These are phyloP conservation scores for Synanthedon formicaeformis DNA, from an alignment of 2,888 invertebrate genomes.

Conservation along the genomic window DNA sequence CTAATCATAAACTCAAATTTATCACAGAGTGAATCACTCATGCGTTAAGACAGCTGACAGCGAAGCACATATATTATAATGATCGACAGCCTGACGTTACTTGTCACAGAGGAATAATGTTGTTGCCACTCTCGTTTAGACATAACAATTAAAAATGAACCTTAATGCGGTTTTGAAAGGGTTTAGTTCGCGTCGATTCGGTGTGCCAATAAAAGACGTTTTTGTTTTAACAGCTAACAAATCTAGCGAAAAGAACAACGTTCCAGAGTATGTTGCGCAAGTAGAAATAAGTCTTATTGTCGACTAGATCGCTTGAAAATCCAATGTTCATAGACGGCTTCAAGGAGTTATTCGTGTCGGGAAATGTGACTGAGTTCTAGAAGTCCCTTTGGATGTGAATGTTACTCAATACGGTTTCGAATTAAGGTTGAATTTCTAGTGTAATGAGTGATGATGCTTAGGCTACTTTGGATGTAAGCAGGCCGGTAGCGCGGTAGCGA, in stretches of 20 bases:
- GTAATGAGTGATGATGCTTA: slow-evolving; percentile 17
- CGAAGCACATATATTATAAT: slow-evolving; percentile 67
- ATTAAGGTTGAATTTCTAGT: slow-evolving; percentile 18
- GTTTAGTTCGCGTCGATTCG: slow-evolving; percentile 12
- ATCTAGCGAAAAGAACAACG: slow-evolving; percentile 63
- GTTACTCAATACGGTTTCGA: slow-evolving; percentile 7
- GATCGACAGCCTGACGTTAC: slow-evolving; percentile 68
- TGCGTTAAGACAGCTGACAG: slow-evolving; percentile 68
- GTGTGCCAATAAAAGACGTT: slow-evolving; percentile 24
- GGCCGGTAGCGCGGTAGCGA: slow-evolving; percentile 58
- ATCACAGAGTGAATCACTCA: slow-evolving; percentile 70
- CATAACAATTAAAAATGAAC: slow-evolving; percentile 13
- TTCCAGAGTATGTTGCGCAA: slow-evolving; percentile 29
- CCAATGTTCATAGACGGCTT: slow-evolving; percentile 19
- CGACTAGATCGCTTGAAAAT: slow-evolving; percentile 27
- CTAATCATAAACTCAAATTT: slow-evolving; percentile 71
- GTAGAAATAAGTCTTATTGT: slow-evolving; percentile 36
- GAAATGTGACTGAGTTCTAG: slow-evolving; percentile 39
- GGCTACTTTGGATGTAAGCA: slow-evolving; percentile 24
- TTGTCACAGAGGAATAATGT: slow-evolving; percentile 68
- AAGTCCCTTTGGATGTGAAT: slow-evolving; percentile 4
- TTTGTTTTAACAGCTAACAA: slow-evolving; percentile 28
- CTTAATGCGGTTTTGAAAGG: slow-evolving; percentile 9
- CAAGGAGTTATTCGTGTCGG: slow-evolving; percentile 40
- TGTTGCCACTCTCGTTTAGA: slow-evolving; percentile 47